Evolutionary conservation across 64 coral and sea anemone genomes (phyloP), one percentile per base, ranked within the genome.

Genomic region (Montipora efflorescens): DNA sequence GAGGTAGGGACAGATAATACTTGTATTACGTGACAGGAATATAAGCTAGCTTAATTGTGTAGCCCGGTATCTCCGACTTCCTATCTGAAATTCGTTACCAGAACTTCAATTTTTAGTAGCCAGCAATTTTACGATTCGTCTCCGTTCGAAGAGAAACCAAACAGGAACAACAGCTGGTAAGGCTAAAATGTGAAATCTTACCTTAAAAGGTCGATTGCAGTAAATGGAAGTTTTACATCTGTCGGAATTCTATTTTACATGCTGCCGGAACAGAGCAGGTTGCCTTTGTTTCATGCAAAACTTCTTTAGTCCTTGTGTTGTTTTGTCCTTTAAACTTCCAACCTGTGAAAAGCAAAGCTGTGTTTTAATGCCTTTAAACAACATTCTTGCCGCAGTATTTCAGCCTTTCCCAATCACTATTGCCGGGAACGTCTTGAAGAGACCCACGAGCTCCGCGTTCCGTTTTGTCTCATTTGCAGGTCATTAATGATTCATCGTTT

Each of bases 401-500:
- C 14, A n/a, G 43, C 16, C 4, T 12, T 86, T 3, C n/a, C 8
- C 8, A 14, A 8, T 8, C 51, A 4, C 45, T 22, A 3, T 5
- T n/a, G 22, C 22, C 4, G 23, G 2, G 8, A 61, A 44, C 12
- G 12, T 44, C 55, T 16, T 23, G 4, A 21, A 67, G 8, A 72
- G 66, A 16, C 18, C 18, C 22, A 10, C 64, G 22, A 82, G 58
- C 80, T 62, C 5, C 14, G 23, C 7, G 28, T 5, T 53, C 53
- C 25, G 8, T n/a, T 71, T 76, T 21, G 23, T 86, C 47, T 72
- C 47, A 45, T 72, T 67, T 21, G 82, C 66, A 49, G 71, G 47
- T 86, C n/a, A 48, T 86, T 72, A 86, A 86, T 86, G 14, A 86
- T 86, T 86, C 66, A 86, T 71, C 43, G 82, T 21, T 86, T 71